Conservation (phyloP, 2,113 vertebrate genomes). For the Channa argus region DNA sequence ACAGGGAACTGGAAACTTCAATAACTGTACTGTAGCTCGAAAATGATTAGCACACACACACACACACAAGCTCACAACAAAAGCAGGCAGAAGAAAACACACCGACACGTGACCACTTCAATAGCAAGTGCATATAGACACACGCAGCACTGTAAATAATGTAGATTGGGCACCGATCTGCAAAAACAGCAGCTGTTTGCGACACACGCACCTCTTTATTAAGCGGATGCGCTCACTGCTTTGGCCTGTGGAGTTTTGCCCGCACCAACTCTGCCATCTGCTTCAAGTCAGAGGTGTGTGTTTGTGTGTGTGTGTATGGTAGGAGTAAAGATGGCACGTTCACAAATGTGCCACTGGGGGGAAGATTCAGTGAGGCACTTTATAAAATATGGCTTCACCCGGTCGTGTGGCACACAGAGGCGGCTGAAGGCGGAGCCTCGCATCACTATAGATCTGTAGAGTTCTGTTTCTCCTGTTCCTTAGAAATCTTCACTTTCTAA, state of each 20-base stretch:
- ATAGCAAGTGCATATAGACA: neutral
- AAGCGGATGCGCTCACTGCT: slow-evolving; percentile 13
- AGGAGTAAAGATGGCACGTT: slow-evolving; percentile 36
- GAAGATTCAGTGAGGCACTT: slow-evolving; percentile 38
- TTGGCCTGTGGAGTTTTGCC: slow-evolving; percentile 19
- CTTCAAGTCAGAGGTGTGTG: slow-evolving; percentile 39
- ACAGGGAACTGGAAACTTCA: slow-evolving; percentile 19
- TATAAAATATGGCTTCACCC: slow-evolving; percentile 33
- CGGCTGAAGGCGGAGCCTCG: slow-evolving; percentile 9
- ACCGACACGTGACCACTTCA: neutral
- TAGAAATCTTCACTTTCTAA: neutral
- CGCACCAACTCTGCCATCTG: slow-evolving; percentile 68
- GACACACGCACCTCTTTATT: slow-evolving; percentile 29
- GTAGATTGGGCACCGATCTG: neutral
- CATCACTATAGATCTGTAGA: neutral
- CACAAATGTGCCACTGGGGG: slow-evolving; percentile 18
- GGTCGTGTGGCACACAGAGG: slow-evolving; percentile 1
- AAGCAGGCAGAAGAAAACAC: no score
- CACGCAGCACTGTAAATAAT: neutral
- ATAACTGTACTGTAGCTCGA: slow-evolving; percentile 7
- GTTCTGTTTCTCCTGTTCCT: neutral
- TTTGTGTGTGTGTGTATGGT: slow-evolving; percentile 30
- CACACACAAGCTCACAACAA: neutral
- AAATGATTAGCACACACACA: slow-evolving; percentile 1
- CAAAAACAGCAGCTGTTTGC: slow-evolving; percentile 27